phyloP scores from a whole-genome alignment of 2,797 vertebrate genomes.

The Lacerta viridis region DNA sequence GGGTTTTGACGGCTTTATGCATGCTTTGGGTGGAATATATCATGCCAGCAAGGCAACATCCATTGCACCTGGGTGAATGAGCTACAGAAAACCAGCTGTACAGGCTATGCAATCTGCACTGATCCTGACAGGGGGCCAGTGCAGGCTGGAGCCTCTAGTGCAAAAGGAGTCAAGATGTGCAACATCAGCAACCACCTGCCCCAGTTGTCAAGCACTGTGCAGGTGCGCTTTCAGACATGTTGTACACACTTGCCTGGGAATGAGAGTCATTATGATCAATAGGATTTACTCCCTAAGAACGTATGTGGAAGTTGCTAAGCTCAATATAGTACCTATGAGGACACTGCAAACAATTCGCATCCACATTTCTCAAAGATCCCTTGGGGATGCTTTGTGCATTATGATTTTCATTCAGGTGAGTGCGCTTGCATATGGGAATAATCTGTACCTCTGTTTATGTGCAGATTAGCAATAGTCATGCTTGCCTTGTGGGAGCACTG shows the following conservation, averaged over 20 bases:
- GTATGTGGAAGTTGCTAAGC: neutral
- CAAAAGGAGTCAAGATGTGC: neutral
- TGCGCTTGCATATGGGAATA: neutral
- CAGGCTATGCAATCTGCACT: neutral
- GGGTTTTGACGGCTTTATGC: neutral
- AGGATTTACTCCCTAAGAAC: neutral
- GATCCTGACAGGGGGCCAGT: neutral
- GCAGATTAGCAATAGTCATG: neutral
- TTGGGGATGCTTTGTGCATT: neutral
- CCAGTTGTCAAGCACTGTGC: neutral
- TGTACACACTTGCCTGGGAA: neutral
- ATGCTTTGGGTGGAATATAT: neutral
- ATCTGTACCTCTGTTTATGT: neutral
- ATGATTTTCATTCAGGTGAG: neutral
- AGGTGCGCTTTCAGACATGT: neutral
- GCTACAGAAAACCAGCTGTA: constrained; percentile 9
- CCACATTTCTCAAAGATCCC: neutral
- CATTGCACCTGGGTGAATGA: neutral
- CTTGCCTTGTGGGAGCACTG: neutral
- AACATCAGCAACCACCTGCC: neutral
- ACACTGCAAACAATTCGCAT: neutral
- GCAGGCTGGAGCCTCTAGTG: neutral
- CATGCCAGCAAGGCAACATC: neutral
- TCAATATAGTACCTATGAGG: neutral
- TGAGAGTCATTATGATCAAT: constrained; percentile 6